Base-by-base conservation (phyloP, 30 jellyfish, hydroid and myxozoan species). In the Hydractinia echinata region DNA sequence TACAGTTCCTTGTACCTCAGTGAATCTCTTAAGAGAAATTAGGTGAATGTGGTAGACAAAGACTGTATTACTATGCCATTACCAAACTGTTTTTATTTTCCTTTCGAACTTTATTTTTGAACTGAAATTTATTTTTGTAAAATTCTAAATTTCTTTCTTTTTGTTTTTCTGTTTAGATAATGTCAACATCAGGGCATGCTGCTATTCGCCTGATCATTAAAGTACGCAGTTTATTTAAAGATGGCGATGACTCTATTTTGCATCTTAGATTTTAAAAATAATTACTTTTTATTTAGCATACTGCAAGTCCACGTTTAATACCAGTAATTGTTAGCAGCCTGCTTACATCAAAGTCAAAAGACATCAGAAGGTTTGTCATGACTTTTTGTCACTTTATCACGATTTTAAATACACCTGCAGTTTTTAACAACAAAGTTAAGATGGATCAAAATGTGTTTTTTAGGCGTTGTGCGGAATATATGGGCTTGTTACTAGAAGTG, bases 181-280 rank as follows among this genome's bases (percentile, higher is more conserved):
- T 92, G 98, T 85, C 98, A 21, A 76, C 95, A 4, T 92, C 98
- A 15, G 98, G 89, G 7, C 84, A 92, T 79, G 94, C 95, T 30
- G 84, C 95, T 4, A 73, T 92, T 7, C 82, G 96, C 68, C 89
- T 92, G 58, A 86, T 92, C 70, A 83, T 92, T 13, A 92, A 92
- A 88, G 97, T 86, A 77, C 5, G 88, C 76, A 44, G 11, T 0
- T 13, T 49, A 30, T 50, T 15, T 39, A 7, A 7, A 44, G 10
- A 30, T 79, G 48, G 8, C 44, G 4, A 39, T 53, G 7, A 2
- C 39, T 13, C 19, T 64, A n/a, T 7, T 13, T 13, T 6, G 15
- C 87, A 50, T 44, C 18, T 62, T 78, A 13, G 1, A 54, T 10
- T 19, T 50, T 77, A 19, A 73, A 51, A 10, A 30, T 11, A 11